Base-by-base conservation (phyloP, 2,113 vertebrate species). In the Aplodontia rufa region DNA sequence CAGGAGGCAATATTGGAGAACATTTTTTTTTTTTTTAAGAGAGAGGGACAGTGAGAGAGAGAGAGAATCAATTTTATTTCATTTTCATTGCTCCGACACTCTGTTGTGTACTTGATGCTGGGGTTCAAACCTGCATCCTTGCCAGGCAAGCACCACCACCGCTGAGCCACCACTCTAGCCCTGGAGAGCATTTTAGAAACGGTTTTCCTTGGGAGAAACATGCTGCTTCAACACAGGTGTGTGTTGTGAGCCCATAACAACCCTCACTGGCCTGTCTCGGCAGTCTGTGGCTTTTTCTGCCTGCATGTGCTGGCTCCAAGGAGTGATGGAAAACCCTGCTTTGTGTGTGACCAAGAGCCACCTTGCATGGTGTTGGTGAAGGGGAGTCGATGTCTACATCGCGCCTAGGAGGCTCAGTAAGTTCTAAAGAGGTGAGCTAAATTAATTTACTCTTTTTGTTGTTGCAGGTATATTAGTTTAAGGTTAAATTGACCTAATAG, bases 321-420 rank as follows among this genome's bases (percentile, higher is more conserved):
- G 13, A 47, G 49, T 42, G 62, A 7, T 1, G 0, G 3, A 87
- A 3, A 20, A 51, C 5, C 8, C 80, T 20, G 4, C 53, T 35
- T 7, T 6, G 0, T 6, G 0, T 1, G 0, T 12, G 8, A 5
- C 51, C 10, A 0, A 0, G 22, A 30, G 6, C 24, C 32, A 75
- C 55, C 80, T n/a, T 8, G 47, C 75, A 30, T 16, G 6, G 1
- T 12, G 58, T 26, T 71, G 13, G 26, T 37, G 37, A 81, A 37
- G 90, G 74, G 58, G 24, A 22, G 0, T 1, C 1, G 0, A 75
- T 24, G 40, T 84, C 90, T 49, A 53, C 0, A 71, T 28, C 0
- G 1, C 24, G 19, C n/a, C 49, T 35, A 24, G 26, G 45, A 75
- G 66, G 17, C 45, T 79, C 19, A 0, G 37, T 68, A 30, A 49